These are phyloP conservation scores for Odocoileus virginianus DNA, from an alignment of 2,113 vertebrate genomes.

Conservation along the genomic window DNA sequence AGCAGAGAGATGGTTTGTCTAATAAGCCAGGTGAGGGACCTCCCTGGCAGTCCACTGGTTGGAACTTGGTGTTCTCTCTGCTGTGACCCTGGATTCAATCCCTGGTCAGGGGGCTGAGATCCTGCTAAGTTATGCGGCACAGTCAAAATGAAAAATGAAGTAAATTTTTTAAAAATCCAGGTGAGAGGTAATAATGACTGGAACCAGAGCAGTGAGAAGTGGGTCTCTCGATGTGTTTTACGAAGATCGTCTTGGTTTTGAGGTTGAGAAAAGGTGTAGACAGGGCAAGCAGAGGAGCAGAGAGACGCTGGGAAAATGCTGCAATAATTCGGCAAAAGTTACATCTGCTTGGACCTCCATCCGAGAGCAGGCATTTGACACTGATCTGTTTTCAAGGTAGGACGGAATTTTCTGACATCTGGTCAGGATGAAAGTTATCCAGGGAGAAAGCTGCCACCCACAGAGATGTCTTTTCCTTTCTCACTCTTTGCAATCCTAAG, in stretches of 20 bases:
- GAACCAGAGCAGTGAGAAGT: not conserved
- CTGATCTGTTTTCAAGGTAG: not conserved
- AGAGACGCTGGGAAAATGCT: not conserved
- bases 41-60: not conserved
- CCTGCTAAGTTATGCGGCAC: fast-evolving
- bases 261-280: not conserved
- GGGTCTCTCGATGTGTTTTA: not conserved
- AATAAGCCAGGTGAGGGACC: not conserved
- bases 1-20: too few species aligned
- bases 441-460: not conserved
- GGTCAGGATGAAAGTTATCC: not conserved
- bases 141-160: not conserved
- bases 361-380: not conserved
- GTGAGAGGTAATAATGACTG: not conserved
- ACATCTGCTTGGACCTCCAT: not conserved
- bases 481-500: not conserved
- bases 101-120: not conserved
- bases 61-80: not conserved
- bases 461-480: not conserved
- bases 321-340: not conserved
- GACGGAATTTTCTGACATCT: not conserved
- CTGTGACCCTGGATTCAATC: not conserved
- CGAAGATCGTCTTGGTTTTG: not conserved
- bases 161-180: not conserved
- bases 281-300: not conserved